Evolutionary conservation across 2,113 vertebrate genomes (phyloP), one percentile per base, ranked within the genome.

Genomic region (Columbina picui): DNA sequence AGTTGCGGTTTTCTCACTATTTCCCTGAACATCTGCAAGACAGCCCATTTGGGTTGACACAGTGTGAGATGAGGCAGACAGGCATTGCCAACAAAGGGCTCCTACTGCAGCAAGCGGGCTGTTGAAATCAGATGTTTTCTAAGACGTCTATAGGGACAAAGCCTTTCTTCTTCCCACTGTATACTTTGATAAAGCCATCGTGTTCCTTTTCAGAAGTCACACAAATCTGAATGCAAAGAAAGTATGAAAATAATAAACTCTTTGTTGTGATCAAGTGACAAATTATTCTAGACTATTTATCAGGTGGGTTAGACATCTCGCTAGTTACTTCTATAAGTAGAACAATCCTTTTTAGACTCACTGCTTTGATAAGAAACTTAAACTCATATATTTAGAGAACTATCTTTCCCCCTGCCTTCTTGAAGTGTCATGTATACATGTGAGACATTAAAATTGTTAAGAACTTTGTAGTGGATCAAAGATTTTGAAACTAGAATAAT

Each of bases 161-260:
- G 83, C 99, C 99, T 96, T 97, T 98, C 98, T 99, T 99, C 98
- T 99, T 99, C 68, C 99, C 99, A 6, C 99, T 99, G 94, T 97
- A 97, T 87, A 99, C 99, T 96, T 98, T 98, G 97, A 99, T 98
- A 97, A 99, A 99, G 96, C 99, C 99, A 1, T 98, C 97, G 2
- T 90, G 97, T 79, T 99, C 99, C 22, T 98, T 98, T 96, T 99
- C 99, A 29, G 98, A 97, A 97, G 98, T 98, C 96, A 99, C 98
- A 63, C 99, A 99, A 85, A 99, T 99, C 99, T 99, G 97, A 91
- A 93, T 36, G 70, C 38, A 97, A 90, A 96, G 76, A 93, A 86
- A 29, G 19, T 12, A 81, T 30, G 47, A 84, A 88, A 90, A 74
- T 26, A 81, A 57, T 63, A 93, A 88, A 60, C 41, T 57, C 64